These are phyloP conservation scores for Pristionchus entomophagus DNA, from an alignment of 2,888 invertebrate species.

Conservation along the genomic window DNA sequence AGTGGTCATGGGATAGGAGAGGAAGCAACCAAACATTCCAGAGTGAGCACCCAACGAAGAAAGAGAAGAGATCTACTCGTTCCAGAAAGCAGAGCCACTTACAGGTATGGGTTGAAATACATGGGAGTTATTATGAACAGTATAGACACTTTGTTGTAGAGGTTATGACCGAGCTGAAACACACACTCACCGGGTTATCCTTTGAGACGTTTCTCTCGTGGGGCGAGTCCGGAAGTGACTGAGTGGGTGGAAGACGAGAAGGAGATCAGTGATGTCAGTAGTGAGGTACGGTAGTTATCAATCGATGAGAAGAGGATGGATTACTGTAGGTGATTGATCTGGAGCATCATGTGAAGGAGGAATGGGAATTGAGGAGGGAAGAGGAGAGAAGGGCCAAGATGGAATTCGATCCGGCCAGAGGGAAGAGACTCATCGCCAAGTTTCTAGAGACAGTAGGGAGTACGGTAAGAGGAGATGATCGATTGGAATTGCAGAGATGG, in stretches of 20 bases:
- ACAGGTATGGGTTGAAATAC: neutral
- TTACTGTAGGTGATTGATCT: conserved; percentile 29
- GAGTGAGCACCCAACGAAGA: neutral
- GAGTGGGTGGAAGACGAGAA: conserved; percentile 42
- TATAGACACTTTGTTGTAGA: too few species aligned
- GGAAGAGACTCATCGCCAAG: conserved; percentile 39
- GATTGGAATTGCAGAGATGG: conserved; percentile 24
- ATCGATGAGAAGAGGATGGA: neutral
- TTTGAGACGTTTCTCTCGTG: conserved; percentile 40
- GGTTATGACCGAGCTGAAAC: neutral
- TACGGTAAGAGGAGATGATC: neutral
- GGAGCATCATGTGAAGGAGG: conserved; percentile 33
- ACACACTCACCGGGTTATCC: neutral
- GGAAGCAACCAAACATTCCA: neutral
- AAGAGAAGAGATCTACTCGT: neutral
- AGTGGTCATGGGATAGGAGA: neutral
- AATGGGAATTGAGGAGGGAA: conserved; percentile 1
- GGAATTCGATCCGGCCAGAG: conserved; percentile 23
- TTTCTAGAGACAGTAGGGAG: conserved; percentile 40
- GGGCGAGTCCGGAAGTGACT: neutral
- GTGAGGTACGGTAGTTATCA: neutral
- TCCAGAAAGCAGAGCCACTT: conserved; percentile 3
- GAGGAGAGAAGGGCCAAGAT: conserved; percentile 9
- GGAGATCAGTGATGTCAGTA: conserved; percentile 29
- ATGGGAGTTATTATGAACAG: too few species aligned